Percentiles rank a stretch among this genome's conserved stretches.
These are phyloP conservation scores for Callocephalon fimbriatum DNA, from an alignment of 2,113 vertebrate genomes.

Conservation along the genomic window DNA sequence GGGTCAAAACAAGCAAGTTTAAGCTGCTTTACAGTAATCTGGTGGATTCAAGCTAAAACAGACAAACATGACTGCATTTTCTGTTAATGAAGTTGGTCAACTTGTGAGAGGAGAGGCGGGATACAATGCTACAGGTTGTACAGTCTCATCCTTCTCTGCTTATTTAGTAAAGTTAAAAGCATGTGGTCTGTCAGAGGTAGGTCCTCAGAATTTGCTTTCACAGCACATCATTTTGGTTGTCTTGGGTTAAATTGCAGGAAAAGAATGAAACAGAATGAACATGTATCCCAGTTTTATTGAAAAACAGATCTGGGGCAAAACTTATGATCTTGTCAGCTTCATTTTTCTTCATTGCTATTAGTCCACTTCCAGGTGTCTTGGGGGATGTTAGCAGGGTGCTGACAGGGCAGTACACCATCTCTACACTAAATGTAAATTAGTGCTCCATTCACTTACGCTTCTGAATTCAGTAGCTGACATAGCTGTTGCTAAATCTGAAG, in stretches of 20 bases:
- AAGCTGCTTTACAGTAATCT: slow-evolving; percentile 34
- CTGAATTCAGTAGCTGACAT: neutral
- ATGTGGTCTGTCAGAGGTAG: neutral
- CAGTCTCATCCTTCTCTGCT: neutral
- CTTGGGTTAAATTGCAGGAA: neutral
- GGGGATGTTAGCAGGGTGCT: neutral
- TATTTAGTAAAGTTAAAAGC: neutral
- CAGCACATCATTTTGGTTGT: neutral
- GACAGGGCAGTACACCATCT: neutral
- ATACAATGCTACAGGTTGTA: neutral
- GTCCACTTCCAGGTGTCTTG: neutral
- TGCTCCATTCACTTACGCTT: neutral
- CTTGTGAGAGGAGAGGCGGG: neutral
- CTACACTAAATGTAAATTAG: neutral
- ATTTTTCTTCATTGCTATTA: neutral
- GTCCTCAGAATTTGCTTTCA: neutral
- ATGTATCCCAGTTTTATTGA: fast-evolving
- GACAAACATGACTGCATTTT: fast-evolving
- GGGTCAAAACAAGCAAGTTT: neutral
- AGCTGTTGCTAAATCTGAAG: neutral
- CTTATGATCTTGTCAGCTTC: neutral
- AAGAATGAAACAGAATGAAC: neutral
- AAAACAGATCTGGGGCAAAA: neutral
- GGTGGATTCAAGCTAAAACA: neutral
- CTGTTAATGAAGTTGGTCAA: neutral